These are phyloP conservation scores for Acanthoscelides obtectus DNA, from an alignment of 2,888 invertebrate species.

Conservation along the genomic window DNA sequence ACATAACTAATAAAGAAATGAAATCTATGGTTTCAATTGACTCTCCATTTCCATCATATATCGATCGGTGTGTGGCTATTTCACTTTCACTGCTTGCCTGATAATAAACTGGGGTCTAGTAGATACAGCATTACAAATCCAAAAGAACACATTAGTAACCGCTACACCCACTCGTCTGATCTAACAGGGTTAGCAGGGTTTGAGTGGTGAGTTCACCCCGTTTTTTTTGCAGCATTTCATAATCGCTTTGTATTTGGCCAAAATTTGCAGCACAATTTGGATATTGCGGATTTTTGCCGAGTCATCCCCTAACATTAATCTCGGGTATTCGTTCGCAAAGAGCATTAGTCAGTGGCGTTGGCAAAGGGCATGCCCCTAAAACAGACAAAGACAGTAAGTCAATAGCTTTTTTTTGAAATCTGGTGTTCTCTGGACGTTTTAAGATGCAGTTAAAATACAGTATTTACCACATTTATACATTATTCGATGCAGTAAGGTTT, in stretches of 20 bases:
- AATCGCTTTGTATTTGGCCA: conserved; percentile 2
- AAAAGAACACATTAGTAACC: neutral
- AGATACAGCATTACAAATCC: neutral
- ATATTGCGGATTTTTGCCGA: conserved; percentile 2
- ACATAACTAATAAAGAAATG: too few species aligned
- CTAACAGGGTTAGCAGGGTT: neutral
- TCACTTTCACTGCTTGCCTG: neutral
- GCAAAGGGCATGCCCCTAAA: neutral
- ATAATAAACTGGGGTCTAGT: neutral
- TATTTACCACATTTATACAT: too few species aligned
- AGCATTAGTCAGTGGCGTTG: neutral
- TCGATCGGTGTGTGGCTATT: neutral
- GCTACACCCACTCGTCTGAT: neutral
- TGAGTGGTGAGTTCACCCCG: neutral
- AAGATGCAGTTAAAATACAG: too few species aligned
- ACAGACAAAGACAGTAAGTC: neutral
- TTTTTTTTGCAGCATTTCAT: neutral
- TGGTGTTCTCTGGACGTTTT: too few species aligned
- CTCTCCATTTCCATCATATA: neutral
- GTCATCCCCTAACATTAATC: conserved; percentile 1
- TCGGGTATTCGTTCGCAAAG: conserved; percentile 1
- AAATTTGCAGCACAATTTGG: conserved; percentile 3
- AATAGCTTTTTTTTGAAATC: neutral
- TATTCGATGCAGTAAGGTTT: too few species aligned
- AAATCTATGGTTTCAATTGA: neutral